Base-by-base conservation (phyloP, 2,888 invertebrate species). In the Brachyptera risi region DNA sequence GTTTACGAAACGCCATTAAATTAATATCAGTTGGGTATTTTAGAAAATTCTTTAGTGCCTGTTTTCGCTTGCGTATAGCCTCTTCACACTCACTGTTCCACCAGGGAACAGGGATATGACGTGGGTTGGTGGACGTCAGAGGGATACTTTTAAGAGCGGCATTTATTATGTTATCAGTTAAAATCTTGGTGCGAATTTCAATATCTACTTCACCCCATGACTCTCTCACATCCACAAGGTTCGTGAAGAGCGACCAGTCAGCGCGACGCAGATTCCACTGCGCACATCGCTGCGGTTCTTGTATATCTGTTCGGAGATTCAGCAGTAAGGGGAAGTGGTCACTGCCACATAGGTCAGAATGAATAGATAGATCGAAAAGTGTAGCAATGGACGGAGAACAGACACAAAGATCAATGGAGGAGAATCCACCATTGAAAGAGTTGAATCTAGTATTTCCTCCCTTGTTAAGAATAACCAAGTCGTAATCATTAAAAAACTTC, bases 261-360 rank as follows among this genome's bases (percentile, higher is more conserved):
- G 31, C 31, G 11, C 31, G 31, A 5, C 11, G 7, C 11, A 31
- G 5, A 5, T 31, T 31, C 31, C 15, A 44, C 21, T 17, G 11
- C 19, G 9, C n/a, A n/a, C n/a, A n/a, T n/a, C n/a, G n/a, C n/a
- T n/a, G n/a, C 9, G 44, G 17, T 9, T 44, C 15, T 17, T 13
- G 44, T 44, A 11, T 13, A 21, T 2, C 17, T 13, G 17, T 15
- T 17, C 9, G 9, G 21, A 19, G 44, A 2, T 44, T 44, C 44
- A 44, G 11, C 9, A 44, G 13, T 19, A 44, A 44, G 17, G 59
- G 59, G 27, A 62, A 51, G 37, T 62, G 62, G 15, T 59, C 59
- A 23, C 56, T 60, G 31, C 49, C 38, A 26, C 51, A 51, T 27
- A 62, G 40, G 9, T 62, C 62, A 3, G 27, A 40, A 26, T 51